Base-by-base conservation (phyloP, 2,888 invertebrate species). In the Eumacrocentrus americanus region DNA sequence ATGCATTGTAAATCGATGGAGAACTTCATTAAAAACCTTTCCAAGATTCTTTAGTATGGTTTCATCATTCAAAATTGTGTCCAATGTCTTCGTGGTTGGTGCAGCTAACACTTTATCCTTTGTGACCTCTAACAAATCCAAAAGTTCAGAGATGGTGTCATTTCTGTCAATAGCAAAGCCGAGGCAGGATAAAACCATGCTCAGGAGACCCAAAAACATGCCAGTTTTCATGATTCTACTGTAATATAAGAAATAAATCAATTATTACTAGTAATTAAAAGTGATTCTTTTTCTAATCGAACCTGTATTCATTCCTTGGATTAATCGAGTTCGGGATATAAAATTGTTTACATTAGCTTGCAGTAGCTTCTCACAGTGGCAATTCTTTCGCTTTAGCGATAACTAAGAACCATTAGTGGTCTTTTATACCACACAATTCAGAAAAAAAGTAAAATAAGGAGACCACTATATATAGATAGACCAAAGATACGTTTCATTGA, bases 271-370 rank as follows among this genome's bases (percentile, higher is more conserved):
- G 18, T 20, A n/a, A n/a, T n/a, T n/a, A n/a, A n/a, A 34, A 34
- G 11, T 34, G n/a, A 11, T 38, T 38, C 1, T 38, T 48, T 46
- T 3, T 47, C 16, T 4, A 42, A 48, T n/a, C 34, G 42, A 22
- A 74, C 76, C 72, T 51, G 65, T 75, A 0, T 68, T 64, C 74
- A 76, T 76, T 48, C 68, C 65, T 37, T 63, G 70, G 3, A 53
- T 44, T 14, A 69, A 58, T 14, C 64, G 66, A 47, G 76, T 70
- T 75, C 76, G 76, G 1, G 62, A 52, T 11, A 77, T 37, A 3
- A 77, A 25, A 0, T 60, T 50, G 0, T 22, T 64, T 20, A 77
- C 52, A 16, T 69, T 71, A 0, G 66, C 62, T 6, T 64, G 66
- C 2, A 78, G 51, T 1, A 56, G 57, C 35, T 57, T 57, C 1